Base-by-base conservation (phyloP, 2,888 invertebrate genomes). In the Beris chalybata region DNA sequence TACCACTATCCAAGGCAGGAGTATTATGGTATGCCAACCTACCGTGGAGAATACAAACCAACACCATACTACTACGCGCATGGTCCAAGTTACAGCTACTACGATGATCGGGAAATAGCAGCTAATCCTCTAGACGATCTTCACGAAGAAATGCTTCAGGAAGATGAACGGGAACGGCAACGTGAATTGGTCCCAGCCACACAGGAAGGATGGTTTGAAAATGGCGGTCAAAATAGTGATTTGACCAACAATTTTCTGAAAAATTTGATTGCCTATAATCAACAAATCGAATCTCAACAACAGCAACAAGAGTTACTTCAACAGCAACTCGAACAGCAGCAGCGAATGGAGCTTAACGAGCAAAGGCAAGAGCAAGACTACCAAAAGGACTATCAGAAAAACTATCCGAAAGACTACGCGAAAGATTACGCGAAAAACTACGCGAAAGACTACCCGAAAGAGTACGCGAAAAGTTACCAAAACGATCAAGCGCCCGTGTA, bases 161-260 rank as follows among this genome's bases (percentile, higher is more conserved):
- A 87, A 74, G 85, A 85, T 70, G 86, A 87, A 74, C 80, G 86
- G 59, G 83, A 87, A 73, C 78, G 82, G 7, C 71, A 73, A 55
- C 65, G 69, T 5, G 72, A 72, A 31, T 7, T 71, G 12, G 45
- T 57, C 30, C 68, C 69, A 1, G 13, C 57, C 3, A 87, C 87
- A n/a, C 87, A 87, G 74, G 87, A 88, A 75, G 86, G 86, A 13
- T 85, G 86, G 82, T 88, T 85, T 71, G 87, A 87, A 85, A 69
- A 69, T 59, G 30, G 74, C 79, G 68, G 78, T 80, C 53, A 83
- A 83, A 78, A 83, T 80, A 77, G 84, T 82, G 75, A 69, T 45
- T 59, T 70, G 31, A 72, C 70, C 30, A 73, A 71, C 55, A 72
- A 72, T 63, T 74, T 89, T 76, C 81, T 89, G 65, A 86, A 87